Evolutionary conservation across 2,113 vertebrate species (phyloP).

Genomic region (Centropristis striata): DNA sequence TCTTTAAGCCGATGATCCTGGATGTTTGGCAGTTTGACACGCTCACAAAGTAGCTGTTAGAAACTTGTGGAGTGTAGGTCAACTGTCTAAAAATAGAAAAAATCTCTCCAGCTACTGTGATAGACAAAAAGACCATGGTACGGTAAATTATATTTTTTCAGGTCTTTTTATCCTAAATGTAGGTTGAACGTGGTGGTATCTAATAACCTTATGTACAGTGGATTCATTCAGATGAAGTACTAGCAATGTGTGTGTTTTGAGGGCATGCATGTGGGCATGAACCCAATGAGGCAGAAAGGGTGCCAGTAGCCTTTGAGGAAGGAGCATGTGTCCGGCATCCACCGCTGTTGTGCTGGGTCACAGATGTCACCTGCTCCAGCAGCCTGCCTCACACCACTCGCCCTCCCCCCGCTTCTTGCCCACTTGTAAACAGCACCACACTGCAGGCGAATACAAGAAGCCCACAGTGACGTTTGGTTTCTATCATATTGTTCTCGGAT

Average conservation of each 20-base stretch:
- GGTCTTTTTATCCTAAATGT: slow-evolving; percentile 11
- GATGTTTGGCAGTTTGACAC: slow-evolving; percentile 21
- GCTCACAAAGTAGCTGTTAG: slow-evolving; percentile 36
- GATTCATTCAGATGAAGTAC: slow-evolving; percentile 12
- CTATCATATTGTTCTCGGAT: slow-evolving; percentile 2
- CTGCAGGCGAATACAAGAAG: slow-evolving; percentile 12
- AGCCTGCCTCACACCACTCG: slow-evolving; percentile 48
- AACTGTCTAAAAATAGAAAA: not conserved
- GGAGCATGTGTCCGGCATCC: slow-evolving; percentile 70
- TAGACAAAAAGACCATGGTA: not conserved
- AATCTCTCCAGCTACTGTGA: not conserved
- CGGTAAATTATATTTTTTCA: not conserved
- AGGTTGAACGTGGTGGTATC: not conserved
- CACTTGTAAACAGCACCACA: slow-evolving; percentile 33
- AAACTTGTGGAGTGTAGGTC: slow-evolving; percentile 28
- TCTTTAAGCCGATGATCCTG: slow-evolving; percentile 17
- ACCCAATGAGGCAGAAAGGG: slow-evolving; percentile 58
- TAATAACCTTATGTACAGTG: slow-evolving; percentile 18
- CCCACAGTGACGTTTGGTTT: slow-evolving; percentile 20
- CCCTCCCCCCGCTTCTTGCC: slow-evolving; percentile 10
- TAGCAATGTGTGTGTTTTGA: slow-evolving; percentile 1
- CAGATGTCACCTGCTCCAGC: slow-evolving; percentile 77
- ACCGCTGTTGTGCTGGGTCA: slow-evolving; percentile 68
- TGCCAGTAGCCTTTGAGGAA: slow-evolving; percentile 65
- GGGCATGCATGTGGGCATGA: slow-evolving; percentile 20